Conservation (phyloP, 2,888 invertebrate species). For the Sepiola atlantica region DNA sequence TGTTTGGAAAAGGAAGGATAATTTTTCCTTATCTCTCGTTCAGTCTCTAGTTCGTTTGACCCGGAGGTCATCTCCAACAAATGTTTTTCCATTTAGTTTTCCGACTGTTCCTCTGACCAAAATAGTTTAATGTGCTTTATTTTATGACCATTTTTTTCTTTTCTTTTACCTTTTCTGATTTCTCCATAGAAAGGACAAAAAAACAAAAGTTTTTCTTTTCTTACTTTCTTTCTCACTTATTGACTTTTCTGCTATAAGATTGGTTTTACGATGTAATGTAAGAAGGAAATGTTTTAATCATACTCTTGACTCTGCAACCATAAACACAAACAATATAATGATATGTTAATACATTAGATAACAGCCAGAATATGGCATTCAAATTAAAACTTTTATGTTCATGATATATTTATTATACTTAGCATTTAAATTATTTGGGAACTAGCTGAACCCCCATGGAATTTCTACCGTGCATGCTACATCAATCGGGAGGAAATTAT, state of each 20-base stretch:
- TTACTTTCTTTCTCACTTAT: neutral
- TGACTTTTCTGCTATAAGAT: neutral
- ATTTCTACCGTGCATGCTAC: too few relatives aligned
- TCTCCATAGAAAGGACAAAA: neutral
- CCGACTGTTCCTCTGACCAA: neutral
- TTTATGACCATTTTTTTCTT: neutral
- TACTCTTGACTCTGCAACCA: neutral
- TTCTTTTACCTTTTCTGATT: neutral
- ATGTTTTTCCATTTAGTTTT: neutral
- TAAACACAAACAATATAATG: too few relatives aligned
- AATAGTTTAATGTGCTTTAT: neutral
- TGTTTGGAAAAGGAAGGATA: neutral
- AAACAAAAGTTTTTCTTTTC: neutral
- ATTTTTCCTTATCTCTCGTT: neutral
- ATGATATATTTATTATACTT: too few relatives aligned
- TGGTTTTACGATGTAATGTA: neutral
- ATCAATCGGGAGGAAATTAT: too few relatives aligned
- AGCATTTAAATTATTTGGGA: too few relatives aligned
- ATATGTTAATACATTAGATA: too few relatives aligned
- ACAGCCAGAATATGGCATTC: too few relatives aligned
- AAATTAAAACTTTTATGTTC: too few relatives aligned
- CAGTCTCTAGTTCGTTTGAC: neutral
- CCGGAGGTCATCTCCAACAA: conserved; percentile 18
- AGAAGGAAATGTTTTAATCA: neutral
- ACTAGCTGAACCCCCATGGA: too few relatives aligned